phyloP scores from a whole-genome alignment of 1,140 invertebrate genomes.

The Drosophila leontia region DNA sequence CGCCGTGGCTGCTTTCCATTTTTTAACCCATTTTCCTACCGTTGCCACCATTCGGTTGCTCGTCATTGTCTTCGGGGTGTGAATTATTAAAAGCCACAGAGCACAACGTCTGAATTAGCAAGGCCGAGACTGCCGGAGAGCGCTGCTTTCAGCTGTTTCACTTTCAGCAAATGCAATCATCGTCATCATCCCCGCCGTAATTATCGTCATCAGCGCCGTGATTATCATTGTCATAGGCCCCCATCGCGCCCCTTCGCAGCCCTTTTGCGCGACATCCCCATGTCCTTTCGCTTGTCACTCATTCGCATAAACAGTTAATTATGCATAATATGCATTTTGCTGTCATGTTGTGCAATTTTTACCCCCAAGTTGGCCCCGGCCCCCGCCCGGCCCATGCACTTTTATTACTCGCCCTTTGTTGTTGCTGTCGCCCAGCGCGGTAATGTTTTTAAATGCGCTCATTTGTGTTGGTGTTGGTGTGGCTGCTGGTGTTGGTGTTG shows the following conservation, averaged over 20 bases:
- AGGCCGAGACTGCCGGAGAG: conserved; percentile 12
- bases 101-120: conserved; percentile 76
- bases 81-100: conserved; percentile 80
- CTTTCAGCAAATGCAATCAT: conserved; percentile 75
- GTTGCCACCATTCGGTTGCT: conserved; percentile 24
- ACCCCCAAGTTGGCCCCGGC: conserved; percentile 10
- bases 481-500: conserved; percentile 9
- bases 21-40: conserved; percentile 71
- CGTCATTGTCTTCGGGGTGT: conserved; percentile 63
- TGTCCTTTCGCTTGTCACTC: conserved; percentile 80
- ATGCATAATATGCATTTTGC: conserved; percentile 84
- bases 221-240: conserved; percentile 60
- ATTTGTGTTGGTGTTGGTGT: conserved; percentile 51
- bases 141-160: conserved; percentile 63
- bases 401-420: conserved; percentile 54
- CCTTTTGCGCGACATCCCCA: conserved; percentile 30
- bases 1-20: conserved; percentile 31
- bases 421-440: conserved; percentile 44
- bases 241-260: background rate
- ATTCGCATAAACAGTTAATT: conserved; percentile 84
- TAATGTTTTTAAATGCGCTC: conserved; percentile 79
- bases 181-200: conserved; percentile 45
- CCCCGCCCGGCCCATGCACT: conserved; percentile 27
- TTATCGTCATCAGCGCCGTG: conserved; percentile 50
- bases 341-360: conserved; percentile 81